Percentiles rank a stretch among this genome's conserved stretches.
These are phyloP conservation scores for Hirtodrosophila histrioides DNA, from an alignment of 2,888 invertebrate species.

Conservation along the genomic window DNA sequence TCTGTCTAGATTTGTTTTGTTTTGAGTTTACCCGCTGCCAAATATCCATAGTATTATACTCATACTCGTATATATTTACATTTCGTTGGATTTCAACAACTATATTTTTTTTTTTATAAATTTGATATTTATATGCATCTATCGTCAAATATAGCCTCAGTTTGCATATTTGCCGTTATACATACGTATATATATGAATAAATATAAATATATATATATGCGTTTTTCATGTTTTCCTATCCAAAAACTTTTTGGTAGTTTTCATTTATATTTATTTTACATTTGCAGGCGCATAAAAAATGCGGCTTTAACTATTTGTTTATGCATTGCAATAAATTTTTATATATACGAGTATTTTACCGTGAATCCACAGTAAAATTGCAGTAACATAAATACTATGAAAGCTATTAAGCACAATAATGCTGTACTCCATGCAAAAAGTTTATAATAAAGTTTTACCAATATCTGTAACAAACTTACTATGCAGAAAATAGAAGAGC, in stretches of 20 bases:
- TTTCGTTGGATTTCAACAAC: conserved; percentile 15
- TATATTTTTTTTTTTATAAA: conserved; percentile 12
- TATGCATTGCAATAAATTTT: conserved; percentile 13
- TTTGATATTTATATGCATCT: conserved; percentile 29
- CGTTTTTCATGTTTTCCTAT: conserved; percentile 11
- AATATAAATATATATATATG: conserved; percentile 4
- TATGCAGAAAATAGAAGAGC: no score
- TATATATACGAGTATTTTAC: not conserved
- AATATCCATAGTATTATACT: conserved; percentile 6
- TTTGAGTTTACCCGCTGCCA: conserved; percentile 3
- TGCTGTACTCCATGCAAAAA: not conserved
- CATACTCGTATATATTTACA: conserved; percentile 11
- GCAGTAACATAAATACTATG: conserved; percentile 14
- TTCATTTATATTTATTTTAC: conserved; percentile 15
- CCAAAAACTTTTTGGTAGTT: conserved; percentile 16
- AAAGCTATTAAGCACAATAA: conserved; percentile 5
- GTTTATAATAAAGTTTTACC: not conserved
- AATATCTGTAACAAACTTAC: not conserved
- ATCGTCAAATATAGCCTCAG: conserved; percentile 6
- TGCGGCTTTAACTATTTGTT: conserved; percentile 22
- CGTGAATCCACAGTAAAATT: conserved; percentile 9
- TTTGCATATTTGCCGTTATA: conserved; percentile 21
- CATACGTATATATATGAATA: not conserved
- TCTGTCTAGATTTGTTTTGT: not conserved
- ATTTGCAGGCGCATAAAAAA: conserved; percentile 14